Percentiles rank a stretch among this genome's conserved stretches.
phyloP scores from a whole-genome alignment of 2,797 vertebrate species.

The Eulemur albifrons region DNA sequence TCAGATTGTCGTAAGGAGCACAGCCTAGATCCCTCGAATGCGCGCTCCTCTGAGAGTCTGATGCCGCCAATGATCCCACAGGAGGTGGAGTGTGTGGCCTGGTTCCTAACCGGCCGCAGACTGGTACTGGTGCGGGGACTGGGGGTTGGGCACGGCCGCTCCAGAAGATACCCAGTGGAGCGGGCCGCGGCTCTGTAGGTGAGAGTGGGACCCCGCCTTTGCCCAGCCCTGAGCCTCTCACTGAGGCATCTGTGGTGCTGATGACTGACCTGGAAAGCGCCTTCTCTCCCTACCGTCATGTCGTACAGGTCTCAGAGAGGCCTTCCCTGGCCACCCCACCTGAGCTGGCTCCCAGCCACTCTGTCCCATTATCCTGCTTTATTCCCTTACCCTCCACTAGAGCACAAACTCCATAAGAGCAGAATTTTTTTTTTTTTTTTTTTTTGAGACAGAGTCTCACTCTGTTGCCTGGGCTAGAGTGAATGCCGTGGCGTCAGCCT shows the following conservation, averaged over 20 bases:
- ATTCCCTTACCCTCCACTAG: not conserved
- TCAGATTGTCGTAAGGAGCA: too few relatives aligned
- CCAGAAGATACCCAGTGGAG: not conserved
- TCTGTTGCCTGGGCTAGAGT: not conserved
- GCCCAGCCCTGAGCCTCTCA: not conserved
- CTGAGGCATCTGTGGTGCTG: rapidly evolving
- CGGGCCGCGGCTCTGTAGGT: rapidly evolving
- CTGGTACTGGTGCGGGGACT: too few relatives aligned
- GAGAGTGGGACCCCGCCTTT: rapidly evolving
- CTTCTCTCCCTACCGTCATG: not conserved
- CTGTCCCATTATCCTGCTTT: not conserved
- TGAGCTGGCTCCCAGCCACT: not conserved
- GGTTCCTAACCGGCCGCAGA: too few relatives aligned
- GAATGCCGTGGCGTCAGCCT: not conserved
- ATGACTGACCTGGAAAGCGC: not conserved
- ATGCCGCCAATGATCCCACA: too few relatives aligned
- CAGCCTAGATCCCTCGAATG: too few relatives aligned
- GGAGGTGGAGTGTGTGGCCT: too few relatives aligned
- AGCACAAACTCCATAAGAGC: not conserved
- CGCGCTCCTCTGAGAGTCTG: too few relatives aligned
- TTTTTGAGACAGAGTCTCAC: not conserved
- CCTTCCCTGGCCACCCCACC: not conserved
- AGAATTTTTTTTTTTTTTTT: not conserved
- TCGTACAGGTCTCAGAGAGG: not conserved
- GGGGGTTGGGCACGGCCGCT: too few relatives aligned